Evolutionary conservation across 2,888 invertebrate species (phyloP).

Genomic region (Dascillus cervinus): DNA sequence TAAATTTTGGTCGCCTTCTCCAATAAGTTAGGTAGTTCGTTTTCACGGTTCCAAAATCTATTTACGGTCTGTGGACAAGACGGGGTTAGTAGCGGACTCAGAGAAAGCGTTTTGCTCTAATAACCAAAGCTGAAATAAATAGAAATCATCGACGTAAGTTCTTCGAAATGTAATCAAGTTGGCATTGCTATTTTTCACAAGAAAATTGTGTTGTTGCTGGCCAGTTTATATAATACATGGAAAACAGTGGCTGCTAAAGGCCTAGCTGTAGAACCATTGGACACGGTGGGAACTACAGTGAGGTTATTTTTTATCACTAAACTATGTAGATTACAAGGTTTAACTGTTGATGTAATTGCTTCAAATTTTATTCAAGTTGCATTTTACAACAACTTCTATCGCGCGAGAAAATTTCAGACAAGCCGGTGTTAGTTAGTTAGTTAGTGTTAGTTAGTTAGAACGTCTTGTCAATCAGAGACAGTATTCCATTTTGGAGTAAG

Average conservation of each 20-base stretch:
- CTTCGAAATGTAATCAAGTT: conserved; percentile 1
- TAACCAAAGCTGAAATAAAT: conserved; percentile 23
- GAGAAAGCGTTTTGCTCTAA: conserved; percentile 9
- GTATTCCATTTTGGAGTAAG: conserved; percentile 74
- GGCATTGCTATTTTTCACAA: conserved; percentile 34
- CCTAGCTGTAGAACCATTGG: conserved; percentile 56
- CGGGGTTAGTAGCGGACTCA: conserved; percentile 10
- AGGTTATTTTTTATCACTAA: conserved; percentile 70
- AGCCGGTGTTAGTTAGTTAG: conserved; percentile 75
- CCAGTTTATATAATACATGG: conserved; percentile 89
- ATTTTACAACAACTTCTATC: conserved; percentile 61
- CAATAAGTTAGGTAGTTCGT: too few relatives aligned
- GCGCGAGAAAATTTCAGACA: conserved; percentile 71
- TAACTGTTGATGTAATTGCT: conserved; percentile 69
- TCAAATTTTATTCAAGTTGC: conserved; percentile 1
- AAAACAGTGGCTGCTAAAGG: conserved; percentile 75
- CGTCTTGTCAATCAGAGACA: conserved; percentile 65
- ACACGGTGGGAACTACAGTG: conserved; percentile 68
- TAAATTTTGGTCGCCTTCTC: too few relatives aligned
- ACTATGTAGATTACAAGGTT: conserved; percentile 60
- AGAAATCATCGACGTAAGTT: conserved; percentile 24
- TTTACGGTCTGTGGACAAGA: too few relatives aligned
- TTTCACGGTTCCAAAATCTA: too few relatives aligned
- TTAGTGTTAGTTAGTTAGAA: conserved; percentile 69
- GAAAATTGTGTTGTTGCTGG: conserved; percentile 68